These are phyloP conservation scores for Prionace glauca DNA, from an alignment of 2,797 vertebrate genomes.

Conservation along the genomic window DNA sequence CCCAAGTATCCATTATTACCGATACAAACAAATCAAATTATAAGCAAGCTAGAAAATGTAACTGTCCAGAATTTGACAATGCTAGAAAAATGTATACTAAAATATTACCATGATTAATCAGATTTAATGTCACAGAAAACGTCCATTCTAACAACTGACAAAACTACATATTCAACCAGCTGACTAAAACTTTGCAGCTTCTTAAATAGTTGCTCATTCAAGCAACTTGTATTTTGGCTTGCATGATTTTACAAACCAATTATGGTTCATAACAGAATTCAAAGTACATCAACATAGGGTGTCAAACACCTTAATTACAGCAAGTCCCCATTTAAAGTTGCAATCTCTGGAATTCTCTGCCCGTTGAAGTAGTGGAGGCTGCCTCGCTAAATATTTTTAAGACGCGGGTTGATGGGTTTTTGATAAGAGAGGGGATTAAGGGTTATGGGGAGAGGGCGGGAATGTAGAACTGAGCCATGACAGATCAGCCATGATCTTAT, in stretches of 20 bases:
- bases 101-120: too few species aligned
- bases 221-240: neutral
- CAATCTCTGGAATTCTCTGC: too few species aligned
- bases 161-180: neutral
- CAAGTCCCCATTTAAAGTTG: too few species aligned
- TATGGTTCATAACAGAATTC: neutral
- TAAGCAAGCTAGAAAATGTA: neutral
- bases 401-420: too few species aligned
- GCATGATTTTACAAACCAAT: neutral
- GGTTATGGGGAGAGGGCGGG: too few species aligned
- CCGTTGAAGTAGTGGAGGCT: too few species aligned
- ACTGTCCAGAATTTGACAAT: neutral
- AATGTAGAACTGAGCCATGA: too few species aligned
- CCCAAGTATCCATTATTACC: neutral
- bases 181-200: neutral
- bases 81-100: neutral
- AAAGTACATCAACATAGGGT: neutral
- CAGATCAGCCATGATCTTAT: too few species aligned
- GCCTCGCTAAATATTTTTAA: too few species aligned
- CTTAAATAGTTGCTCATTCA: neutral
- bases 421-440: too few species aligned
- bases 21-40: neutral
- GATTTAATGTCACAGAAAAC: neutral
- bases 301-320: neutral
- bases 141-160: neutral